phyloP scores from a whole-genome alignment of 2,888 invertebrate species.

The Amblyjoppa proteus region DNA sequence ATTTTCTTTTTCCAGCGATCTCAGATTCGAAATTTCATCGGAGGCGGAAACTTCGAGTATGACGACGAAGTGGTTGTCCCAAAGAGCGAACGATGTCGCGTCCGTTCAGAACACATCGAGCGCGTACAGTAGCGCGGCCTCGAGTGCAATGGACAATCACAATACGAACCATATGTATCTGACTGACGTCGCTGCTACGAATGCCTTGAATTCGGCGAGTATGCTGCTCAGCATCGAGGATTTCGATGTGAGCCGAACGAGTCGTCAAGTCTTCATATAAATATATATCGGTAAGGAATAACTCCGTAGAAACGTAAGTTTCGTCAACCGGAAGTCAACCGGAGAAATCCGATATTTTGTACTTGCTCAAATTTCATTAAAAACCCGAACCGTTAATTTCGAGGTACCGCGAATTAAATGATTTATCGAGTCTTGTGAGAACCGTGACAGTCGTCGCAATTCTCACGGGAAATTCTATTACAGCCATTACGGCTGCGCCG shows the following conservation, averaged over 20 bases:
- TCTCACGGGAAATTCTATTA: conserved; percentile 42
- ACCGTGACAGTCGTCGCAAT: conserved; percentile 11
- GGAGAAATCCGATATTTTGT: neutral
- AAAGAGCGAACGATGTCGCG: conserved; percentile 80
- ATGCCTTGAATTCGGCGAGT: conserved; percentile 81
- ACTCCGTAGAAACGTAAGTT: neutral
- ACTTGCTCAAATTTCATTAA: neutral
- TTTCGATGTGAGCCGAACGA: conserved; percentile 82
- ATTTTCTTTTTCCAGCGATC: conserved; percentile 75
- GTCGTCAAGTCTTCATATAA: conserved; percentile 82
- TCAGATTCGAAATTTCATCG: conserved; percentile 80
- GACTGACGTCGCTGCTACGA: conserved; percentile 78
- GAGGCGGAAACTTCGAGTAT: conserved; percentile 80
- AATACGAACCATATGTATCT: conserved; percentile 80
- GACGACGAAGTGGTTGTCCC: conserved; percentile 81
- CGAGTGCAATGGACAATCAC: conserved; percentile 83
- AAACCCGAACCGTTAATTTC: neutral
- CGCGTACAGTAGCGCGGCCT: conserved; percentile 83
- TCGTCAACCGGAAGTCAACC: neutral
- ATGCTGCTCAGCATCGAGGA: conserved; percentile 83
- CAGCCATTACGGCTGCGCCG: conserved; percentile 36
- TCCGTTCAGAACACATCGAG: conserved; percentile 83
- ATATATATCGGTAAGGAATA: conserved; percentile 49
- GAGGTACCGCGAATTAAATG: conserved; percentile 6
- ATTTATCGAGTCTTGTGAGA: conserved; percentile 15